Evolutionary conservation across 2,113 vertebrate species (phyloP).

Genomic region (Sinocyclocheilus maitianheensis): DNA sequence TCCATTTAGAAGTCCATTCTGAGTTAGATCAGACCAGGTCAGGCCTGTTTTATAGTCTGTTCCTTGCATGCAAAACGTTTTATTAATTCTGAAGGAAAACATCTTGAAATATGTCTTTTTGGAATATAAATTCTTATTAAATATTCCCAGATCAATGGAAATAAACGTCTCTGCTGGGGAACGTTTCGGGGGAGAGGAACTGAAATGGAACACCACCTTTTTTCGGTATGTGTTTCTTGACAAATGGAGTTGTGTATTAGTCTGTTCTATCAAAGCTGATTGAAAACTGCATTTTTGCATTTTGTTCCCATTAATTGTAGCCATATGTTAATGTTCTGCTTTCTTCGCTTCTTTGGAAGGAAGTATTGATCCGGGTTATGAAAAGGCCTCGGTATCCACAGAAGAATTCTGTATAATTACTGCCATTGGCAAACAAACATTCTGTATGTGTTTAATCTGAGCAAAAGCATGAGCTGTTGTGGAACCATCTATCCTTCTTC

Average conservation of each 20-base stretch:
- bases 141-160: slow-evolving; percentile 48
- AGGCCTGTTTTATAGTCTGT: slow-evolving; percentile 10
- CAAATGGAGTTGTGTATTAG: slow-evolving; percentile 73
- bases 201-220: slow-evolving; percentile 63
- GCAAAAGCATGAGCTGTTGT: slow-evolving; percentile 50
- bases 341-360: slow-evolving; percentile 75
- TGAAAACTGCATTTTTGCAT: slow-evolving; percentile 63
- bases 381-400: slow-evolving; percentile 62
- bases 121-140: slow-evolving; percentile 43
- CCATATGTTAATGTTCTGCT: slow-evolving; percentile 79
- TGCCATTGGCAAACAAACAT: slow-evolving; percentile 56
- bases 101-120: slow-evolving; percentile 13
- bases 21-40: not conserved
- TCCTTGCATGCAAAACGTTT: slow-evolving; percentile 28
- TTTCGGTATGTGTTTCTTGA: slow-evolving; percentile 67
- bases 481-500: slow-evolving; percentile 32
- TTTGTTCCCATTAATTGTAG: slow-evolving; percentile 62
- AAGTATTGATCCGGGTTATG: slow-evolving; percentile 77
- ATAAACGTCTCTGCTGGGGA: slow-evolving; percentile 45
- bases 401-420: slow-evolving; percentile 75
- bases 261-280: slow-evolving; percentile 70
- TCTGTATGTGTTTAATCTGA: slow-evolving; percentile 71
- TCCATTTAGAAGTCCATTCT: slow-evolving; percentile 8
- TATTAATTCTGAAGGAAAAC: slow-evolving; percentile 21
- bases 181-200: slow-evolving; percentile 39